phyloP scores from a whole-genome alignment of 1,140 invertebrate genomes.

The Cephus cinctus region DNA sequence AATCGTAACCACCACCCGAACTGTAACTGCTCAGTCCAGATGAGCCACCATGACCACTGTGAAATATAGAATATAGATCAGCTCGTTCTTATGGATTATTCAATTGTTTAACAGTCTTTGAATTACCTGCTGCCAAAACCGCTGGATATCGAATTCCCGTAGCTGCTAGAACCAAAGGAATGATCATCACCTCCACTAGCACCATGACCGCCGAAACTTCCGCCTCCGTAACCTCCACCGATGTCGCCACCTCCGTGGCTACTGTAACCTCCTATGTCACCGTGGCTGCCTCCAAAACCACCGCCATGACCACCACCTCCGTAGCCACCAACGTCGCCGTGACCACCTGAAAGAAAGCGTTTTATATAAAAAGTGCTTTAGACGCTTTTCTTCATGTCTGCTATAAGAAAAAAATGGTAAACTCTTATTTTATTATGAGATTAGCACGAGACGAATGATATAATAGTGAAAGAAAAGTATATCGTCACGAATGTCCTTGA shows the following conservation, averaged over 20 bases:
- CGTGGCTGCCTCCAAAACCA: conserved; percentile 12
- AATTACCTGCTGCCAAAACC: conserved; percentile 33
- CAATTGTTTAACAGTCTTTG: not conserved
- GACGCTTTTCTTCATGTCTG: no score
- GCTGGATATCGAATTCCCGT: conserved; percentile 27
- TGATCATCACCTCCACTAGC: conserved; percentile 24
- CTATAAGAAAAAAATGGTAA: no score
- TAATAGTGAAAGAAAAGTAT: no score
- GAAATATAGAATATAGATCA: conserved; percentile 7
- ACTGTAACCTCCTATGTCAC: conserved; percentile 12
- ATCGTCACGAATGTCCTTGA: no score
- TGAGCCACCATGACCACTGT: conserved; percentile 19
- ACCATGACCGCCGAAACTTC: conserved; percentile 12
- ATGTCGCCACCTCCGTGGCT: conserved; percentile 11
- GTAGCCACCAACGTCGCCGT: conserved; percentile 9
- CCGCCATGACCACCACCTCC: conserved; percentile 14
- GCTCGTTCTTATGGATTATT: not conserved
- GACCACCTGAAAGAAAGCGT: no score
- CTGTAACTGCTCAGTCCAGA: conserved; percentile 25
- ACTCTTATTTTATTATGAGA: no score
- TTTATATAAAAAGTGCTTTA: no score
- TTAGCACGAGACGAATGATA: no score
- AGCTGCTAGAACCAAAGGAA: conserved; percentile 17
- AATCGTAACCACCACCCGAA: conserved; percentile 26
- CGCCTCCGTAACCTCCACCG: conserved; percentile 15